Conservation (phyloP, 2,797 vertebrate species). For the Borostomias antarcticus region DNA sequence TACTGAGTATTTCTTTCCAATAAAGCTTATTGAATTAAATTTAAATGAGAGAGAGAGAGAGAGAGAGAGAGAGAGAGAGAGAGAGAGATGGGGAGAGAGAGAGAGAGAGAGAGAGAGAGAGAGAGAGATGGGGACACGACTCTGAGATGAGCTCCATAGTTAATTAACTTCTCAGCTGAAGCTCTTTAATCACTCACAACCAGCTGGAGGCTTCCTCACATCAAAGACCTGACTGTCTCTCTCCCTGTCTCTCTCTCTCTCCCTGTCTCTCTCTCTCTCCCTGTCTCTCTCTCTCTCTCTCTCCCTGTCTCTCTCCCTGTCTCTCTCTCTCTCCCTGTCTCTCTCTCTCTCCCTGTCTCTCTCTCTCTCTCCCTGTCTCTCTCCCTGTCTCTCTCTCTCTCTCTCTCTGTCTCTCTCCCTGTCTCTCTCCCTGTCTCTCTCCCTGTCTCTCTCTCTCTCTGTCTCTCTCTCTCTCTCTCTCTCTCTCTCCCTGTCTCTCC, state of each 20-base stretch:
- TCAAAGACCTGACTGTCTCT: conserved; percentile 28
- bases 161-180: conserved; percentile 68
- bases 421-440: background rate
- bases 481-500: no score
- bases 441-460: conserved; percentile 9
- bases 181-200: conserved; percentile 70
- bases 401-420: background rate
- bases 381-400: background rate
- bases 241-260: background rate
- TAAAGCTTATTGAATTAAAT: no score
- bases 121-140: conserved; percentile 23
- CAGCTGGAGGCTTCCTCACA: conserved; percentile 30
- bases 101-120: no score
- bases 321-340: background rate
- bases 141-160: conserved; percentile 57
- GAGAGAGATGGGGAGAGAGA: no score
- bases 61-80: background rate
- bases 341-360: background rate
- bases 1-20: no score
- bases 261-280: conserved; percentile 2
- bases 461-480: background rate
- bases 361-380: background rate
- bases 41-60: background rate
- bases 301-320: background rate
- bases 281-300: background rate